These are phyloP conservation scores for Oryzias javanicus DNA, from an alignment of 2,113 vertebrate genomes.

Conservation along the genomic window DNA sequence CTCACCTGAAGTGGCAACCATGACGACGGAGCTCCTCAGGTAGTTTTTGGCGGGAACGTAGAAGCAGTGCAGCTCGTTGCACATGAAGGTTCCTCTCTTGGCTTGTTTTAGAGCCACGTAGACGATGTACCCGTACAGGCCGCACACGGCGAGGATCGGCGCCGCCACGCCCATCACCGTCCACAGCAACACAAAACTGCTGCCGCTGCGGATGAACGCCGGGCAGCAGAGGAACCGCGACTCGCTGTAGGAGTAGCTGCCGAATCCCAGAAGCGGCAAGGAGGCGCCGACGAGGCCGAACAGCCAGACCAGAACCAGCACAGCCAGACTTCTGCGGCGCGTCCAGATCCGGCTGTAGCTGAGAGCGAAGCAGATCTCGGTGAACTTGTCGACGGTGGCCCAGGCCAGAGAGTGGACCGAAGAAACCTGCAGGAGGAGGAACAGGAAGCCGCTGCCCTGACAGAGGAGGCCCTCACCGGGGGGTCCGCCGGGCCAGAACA, in stretches of 20 bases:
- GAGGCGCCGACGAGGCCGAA: slow-evolving; percentile 59
- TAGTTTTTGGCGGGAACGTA: slow-evolving; percentile 76
- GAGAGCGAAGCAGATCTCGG: slow-evolving; percentile 75
- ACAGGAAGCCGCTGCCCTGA: slow-evolving; percentile 68
- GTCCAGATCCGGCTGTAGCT: slow-evolving; percentile 70
- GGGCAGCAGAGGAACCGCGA: slow-evolving; percentile 65
- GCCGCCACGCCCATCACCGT: slow-evolving; percentile 46
- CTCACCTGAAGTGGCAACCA: slow-evolving; percentile 74
- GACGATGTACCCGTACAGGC: slow-evolving; percentile 69
- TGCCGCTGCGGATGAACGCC: slow-evolving; percentile 48
- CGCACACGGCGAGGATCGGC: slow-evolving; percentile 65
- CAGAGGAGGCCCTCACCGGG: slow-evolving; percentile 48
- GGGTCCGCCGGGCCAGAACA: slow-evolving; percentile 17
- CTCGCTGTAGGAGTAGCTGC: slow-evolving; percentile 68
- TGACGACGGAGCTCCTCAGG: slow-evolving; percentile 73
- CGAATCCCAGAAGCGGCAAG: slow-evolving; percentile 73
- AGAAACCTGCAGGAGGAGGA: slow-evolving; percentile 72
- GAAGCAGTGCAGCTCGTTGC: slow-evolving; percentile 79
- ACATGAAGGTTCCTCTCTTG: slow-evolving; percentile 75
- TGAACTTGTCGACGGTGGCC: slow-evolving; percentile 71
- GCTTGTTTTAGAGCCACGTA: slow-evolving; percentile 73
- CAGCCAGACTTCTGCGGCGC: slow-evolving; percentile 31
- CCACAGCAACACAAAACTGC: slow-evolving; percentile 59
- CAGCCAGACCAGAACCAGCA: slow-evolving; percentile 63
- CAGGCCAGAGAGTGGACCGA: slow-evolving; percentile 74